Conservation (phyloP, 2,888 invertebrate genomes). For the Lymantria dispar region DNA sequence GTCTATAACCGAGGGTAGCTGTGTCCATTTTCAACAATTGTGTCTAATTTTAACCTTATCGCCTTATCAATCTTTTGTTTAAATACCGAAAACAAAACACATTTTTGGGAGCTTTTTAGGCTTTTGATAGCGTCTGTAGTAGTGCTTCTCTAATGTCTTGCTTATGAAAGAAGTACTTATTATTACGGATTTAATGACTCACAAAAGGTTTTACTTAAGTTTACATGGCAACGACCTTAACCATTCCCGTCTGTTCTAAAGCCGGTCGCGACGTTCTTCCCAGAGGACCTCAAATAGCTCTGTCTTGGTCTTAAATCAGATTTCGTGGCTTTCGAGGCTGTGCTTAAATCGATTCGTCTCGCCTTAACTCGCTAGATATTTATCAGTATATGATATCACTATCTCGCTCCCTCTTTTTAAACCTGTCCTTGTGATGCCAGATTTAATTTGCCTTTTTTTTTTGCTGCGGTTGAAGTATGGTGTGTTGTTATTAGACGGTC, state of each 20-base stretch:
- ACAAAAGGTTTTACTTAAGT: slow-evolving; percentile 31
- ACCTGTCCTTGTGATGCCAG: slow-evolving; percentile 57
- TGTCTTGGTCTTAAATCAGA: slow-evolving; percentile 55
- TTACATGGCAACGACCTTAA: slow-evolving; percentile 70
- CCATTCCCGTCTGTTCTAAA: slow-evolving; percentile 38
- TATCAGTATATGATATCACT: slow-evolving; percentile 42
- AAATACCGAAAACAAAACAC: slow-evolving; percentile 62
- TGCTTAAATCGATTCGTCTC: slow-evolving; percentile 69
- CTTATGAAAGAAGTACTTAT: too few species aligned
- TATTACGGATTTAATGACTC: too few species aligned
- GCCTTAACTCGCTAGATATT: slow-evolving; percentile 55
- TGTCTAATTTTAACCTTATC: slow-evolving; percentile 8
- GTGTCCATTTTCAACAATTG: slow-evolving; percentile 12
- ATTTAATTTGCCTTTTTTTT: slow-evolving; percentile 61
- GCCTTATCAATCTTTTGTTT: slow-evolving; percentile 31
- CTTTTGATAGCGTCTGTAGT: too few species aligned
- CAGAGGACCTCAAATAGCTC: slow-evolving; percentile 39
- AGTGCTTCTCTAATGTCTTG: too few species aligned
- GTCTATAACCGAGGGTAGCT: slow-evolving; percentile 33
- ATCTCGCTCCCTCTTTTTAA: slow-evolving; percentile 52
- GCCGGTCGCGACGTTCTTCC: slow-evolving; percentile 44
- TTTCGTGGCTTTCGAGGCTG: slow-evolving; percentile 57
- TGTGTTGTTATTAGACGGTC: slow-evolving; percentile 37
- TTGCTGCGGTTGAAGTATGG: slow-evolving; percentile 40
- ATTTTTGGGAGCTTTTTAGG: slow-evolving; percentile 5